Base-by-base conservation (phyloP, 2,113 vertebrate genomes). In the Chloroceryle aenea region DNA sequence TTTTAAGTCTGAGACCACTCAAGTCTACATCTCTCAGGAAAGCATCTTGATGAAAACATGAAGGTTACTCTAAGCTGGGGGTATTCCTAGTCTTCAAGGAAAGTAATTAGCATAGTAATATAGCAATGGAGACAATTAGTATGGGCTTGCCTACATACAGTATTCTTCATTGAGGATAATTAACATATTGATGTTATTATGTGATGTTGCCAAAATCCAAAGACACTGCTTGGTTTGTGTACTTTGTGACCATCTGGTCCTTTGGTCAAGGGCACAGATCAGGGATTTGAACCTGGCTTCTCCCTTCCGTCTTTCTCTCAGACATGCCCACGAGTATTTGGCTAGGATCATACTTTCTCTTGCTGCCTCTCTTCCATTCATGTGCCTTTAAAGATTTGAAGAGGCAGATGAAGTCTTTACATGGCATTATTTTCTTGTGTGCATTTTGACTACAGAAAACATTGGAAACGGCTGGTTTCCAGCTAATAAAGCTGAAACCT, bases 401-500 rank as follows among this genome's bases (percentile, higher is more conserved):
- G 12, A 80, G 12, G 18, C 50, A 77, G 81, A 45, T 56, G 29
- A 93, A 48, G 10, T 69, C 48, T 69, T 87, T 27, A 82, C 55
- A 72, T 21, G 6, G n/a, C 78, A 72, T 52, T 40, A 52, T 67
- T 77, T 95, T 79, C 32, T 84, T 63, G 20, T 50, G 34, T 48
- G 36, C 19, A 45, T 90, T 94, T 91, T 77, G n/a, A 43, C 59
- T 73, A 22, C 30, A 77, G 52, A 93, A 80, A 66, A 56, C 29
- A 32, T 29, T 32, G 34, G 38, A 52, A 89, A 74, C 50, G 59
- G 9, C 43, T 52, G 6, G 73, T 94, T 87, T 79, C 38, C 27
- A 90, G 50, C 26, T 83, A 77, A 85, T 91, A 93, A 93, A 88
- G 27, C 21, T 78, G 69, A 91, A 92, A 78, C 58, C 29, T 67